These are phyloP conservation scores for Gymnobelideus leadbeateri DNA, from an alignment of 2,113 vertebrate genomes.

Conservation along the genomic window DNA sequence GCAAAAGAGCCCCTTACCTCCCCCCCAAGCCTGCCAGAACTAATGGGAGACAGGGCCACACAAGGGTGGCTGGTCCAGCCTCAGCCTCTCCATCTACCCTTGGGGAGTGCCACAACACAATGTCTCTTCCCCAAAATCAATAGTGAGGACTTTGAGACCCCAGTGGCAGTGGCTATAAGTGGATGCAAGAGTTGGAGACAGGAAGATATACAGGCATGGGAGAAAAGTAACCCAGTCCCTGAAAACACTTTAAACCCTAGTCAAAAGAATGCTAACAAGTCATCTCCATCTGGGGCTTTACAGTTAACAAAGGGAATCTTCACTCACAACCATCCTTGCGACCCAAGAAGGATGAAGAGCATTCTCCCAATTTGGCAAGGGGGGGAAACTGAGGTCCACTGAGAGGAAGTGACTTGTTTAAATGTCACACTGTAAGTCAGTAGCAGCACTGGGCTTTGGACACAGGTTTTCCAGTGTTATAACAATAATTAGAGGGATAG, in stretches of 20 bases:
- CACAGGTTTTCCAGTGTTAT: neutral
- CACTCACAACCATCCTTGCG: neutral
- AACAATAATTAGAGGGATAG: neutral
- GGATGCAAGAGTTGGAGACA: neutral
- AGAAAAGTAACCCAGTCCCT: neutral
- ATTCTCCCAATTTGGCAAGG: neutral
- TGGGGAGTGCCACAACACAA: conserved; percentile 68
- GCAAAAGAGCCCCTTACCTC: neutral
- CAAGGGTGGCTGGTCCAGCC: no score
- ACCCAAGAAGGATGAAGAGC: neutral
- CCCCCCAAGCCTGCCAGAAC: no score
- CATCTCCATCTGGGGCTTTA: neutral
- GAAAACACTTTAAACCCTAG: neutral
- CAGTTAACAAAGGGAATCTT: neutral
- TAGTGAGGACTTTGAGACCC: neutral
- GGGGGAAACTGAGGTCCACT: conserved; percentile 13
- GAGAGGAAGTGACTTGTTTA: neutral
- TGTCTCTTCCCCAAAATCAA: conserved; percentile 50
- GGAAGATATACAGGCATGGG: neutral
- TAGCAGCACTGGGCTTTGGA: neutral
- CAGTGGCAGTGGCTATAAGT: neutral
- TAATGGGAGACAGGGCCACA: no score
- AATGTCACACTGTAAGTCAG: neutral
- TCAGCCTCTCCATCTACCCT: neutral
- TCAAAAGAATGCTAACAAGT: neutral